Evolutionary conservation across 64 coral and sea anemone genomes (phyloP), one percentile per base, ranked within the genome.

Genomic region (Actinia equina): DNA sequence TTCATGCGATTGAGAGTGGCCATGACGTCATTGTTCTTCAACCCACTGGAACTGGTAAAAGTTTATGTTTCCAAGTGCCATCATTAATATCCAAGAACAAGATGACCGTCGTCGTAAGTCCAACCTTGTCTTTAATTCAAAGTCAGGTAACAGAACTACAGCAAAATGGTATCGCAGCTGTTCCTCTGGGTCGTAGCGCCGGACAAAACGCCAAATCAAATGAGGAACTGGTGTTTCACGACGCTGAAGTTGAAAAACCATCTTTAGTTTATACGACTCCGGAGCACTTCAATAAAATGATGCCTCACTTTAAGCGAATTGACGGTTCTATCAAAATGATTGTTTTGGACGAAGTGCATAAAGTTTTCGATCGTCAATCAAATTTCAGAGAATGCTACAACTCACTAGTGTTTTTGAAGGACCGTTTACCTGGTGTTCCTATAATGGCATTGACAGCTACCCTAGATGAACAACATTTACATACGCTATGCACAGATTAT

Each of bases 401-500:
- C 54, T 57, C 82, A 2, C 10, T 93, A 6, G 9, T 17, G 85
- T 42, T 17, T 76, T 11, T 70, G 11, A 70, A 70, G 0, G 0
- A 81, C 8, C 43, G 65, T 12, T 89, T 89, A 42, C 54, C 77
- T 26, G n/a, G 26, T 11, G 26, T 67, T 1, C 90, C 90, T 41
- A 44, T 83, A 10, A 91, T 93, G 83, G 87, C 86, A 20, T 64
- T 93, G 19, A 93, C 92, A 80, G 87, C 82, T 25, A 83, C 87
- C 19, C 59, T 93, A 19, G 52, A 64, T 17, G 70, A 85, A 8
- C 26, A 61, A 25, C 71, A 93, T 17, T 43, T 89, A 15, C 44
- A 27, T 23, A 1, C 18, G 6, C 69, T 93, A 5, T 89, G 87
- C 44, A 20, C 25, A 77, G 41, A 93, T 5, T 86, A 85, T 52